Evolutionary conservation across 2,888 invertebrate species (phyloP).

Genomic region (Idaea biselata): DNA sequence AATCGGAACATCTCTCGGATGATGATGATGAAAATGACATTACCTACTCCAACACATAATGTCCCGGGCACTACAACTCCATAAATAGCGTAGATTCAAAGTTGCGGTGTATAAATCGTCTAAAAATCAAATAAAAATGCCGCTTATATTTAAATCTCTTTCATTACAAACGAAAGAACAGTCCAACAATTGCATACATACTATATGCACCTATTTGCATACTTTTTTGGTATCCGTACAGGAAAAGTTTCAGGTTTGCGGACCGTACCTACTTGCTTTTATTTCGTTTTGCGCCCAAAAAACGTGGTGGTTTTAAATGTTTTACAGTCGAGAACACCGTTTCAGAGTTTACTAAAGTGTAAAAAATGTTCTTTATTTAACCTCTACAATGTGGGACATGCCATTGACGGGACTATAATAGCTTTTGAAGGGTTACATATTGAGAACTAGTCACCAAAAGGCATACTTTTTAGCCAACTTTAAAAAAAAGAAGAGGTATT

Average conservation of each 20-base stretch:
- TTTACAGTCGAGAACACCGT: not conserved
- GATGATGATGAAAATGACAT: no score
- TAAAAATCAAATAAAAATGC: no score
- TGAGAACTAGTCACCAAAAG: no score
- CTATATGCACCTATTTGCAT: slow-evolving; percentile 8
- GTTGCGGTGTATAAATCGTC: no score
- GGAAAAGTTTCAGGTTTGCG: slow-evolving; percentile 13
- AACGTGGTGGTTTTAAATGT: not conserved
- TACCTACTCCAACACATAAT: no score
- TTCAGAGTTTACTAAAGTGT: not conserved
- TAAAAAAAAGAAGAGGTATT: no score
- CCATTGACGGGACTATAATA: not conserved
- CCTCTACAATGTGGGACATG: not conserved
- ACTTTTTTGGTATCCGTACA: slow-evolving; percentile 10
- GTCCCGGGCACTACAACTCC: no score
- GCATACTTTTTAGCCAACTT: no score
- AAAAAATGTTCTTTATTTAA: not conserved
- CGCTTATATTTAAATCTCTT: not conserved
- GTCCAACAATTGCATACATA: not conserved
- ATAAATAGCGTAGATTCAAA: no score
- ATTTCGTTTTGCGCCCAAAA: slow-evolving; percentile 3
- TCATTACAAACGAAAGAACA: slow-evolving; percentile 8
- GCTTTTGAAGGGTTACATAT: no score
- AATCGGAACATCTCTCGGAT: no score
- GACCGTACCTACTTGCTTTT: slow-evolving; percentile 5